These are phyloP conservation scores for Azemiops feae DNA, from an alignment of 2,113 vertebrate genomes.

Conservation along the genomic window DNA sequence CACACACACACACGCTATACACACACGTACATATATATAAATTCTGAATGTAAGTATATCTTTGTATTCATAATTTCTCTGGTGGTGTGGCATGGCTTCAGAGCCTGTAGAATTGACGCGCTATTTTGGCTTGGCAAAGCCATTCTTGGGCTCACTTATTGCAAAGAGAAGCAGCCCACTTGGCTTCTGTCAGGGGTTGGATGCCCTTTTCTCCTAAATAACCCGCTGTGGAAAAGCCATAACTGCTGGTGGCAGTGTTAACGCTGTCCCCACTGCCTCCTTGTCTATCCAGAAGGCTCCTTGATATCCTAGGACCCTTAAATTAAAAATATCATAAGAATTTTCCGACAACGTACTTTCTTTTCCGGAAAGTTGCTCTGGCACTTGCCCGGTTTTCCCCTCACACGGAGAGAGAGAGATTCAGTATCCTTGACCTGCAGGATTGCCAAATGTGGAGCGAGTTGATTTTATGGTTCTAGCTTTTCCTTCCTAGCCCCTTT, in stretches of 20 bases:
- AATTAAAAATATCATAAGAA: not conserved
- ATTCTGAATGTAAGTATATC: too few relatives aligned
- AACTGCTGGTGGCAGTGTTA: not conserved
- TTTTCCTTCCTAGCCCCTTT: not conserved
- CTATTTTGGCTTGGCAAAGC: not conserved
- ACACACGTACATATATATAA: too few relatives aligned
- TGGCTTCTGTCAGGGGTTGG: not conserved
- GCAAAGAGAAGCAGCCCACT: not conserved
- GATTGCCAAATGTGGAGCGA: not conserved
- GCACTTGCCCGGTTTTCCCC: not conserved
- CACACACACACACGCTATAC: too few relatives aligned
- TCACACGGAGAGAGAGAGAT: not conserved
- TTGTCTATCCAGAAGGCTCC: not conserved
- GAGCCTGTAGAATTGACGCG: not conserved
- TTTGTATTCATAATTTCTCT: not conserved
- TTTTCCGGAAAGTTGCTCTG: not conserved
- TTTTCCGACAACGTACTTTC: not conserved
- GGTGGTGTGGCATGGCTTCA: slow-evolving; percentile 11
- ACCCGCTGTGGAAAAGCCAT: not conserved
- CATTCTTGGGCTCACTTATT: not conserved
- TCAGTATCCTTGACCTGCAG: not conserved
- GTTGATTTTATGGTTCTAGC: not conserved
- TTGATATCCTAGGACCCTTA: not conserved
- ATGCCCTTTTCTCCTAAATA: not conserved
- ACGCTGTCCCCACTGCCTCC: not conserved